Evolutionary conservation across 2,888 invertebrate species (phyloP), one percentile per base, ranked within the genome.

Genomic region (Ptychoptera albimana): DNA sequence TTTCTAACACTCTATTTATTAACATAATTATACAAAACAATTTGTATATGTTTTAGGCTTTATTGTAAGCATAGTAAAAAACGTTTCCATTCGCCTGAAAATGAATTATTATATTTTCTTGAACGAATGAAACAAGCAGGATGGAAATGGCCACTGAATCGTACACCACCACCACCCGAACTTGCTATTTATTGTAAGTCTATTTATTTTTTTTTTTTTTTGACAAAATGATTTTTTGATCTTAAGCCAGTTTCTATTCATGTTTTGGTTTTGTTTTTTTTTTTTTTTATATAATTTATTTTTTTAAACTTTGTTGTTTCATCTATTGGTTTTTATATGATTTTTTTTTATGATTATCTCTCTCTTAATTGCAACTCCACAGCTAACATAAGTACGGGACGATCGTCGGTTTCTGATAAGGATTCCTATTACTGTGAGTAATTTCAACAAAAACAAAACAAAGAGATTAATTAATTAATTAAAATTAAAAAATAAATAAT

Each of bases 71-170:
- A 80, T 57, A 77, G 74, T 55, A 77, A 76, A 54, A 73, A 74
- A 49, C 74, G 70, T 43, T 84, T 84, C 59, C 68, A 74, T 16
- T 73, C 75, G 46, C 77, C 84, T 10, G 87, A 89, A 62, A 77
- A 79, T 43, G 82, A 83, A 58, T 65, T 89, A 43, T 60, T 80
- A 13, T 81, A 86, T 63, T 89, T 89, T 64, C 61, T 91, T 57
- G 75, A 78, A 53, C 75, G 80, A 58, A 82, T 86, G 57, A 78
- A 79, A 47, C 75, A 75, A 57, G 81, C 83, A n/a, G 79, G 82
- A 45, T 88, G 87, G 86, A 80, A 80, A 54, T 88, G 87, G 88
- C 77, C 77, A 49, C 74, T 74, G 50, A 77, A 75, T 61, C 75
- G 76, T 48, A 73, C 74, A 38, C 73, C 74, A 15, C 72, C 77